Evolutionary conservation across 2,797 vertebrate genomes (phyloP).

Genomic region (Tapera naevia): DNA sequence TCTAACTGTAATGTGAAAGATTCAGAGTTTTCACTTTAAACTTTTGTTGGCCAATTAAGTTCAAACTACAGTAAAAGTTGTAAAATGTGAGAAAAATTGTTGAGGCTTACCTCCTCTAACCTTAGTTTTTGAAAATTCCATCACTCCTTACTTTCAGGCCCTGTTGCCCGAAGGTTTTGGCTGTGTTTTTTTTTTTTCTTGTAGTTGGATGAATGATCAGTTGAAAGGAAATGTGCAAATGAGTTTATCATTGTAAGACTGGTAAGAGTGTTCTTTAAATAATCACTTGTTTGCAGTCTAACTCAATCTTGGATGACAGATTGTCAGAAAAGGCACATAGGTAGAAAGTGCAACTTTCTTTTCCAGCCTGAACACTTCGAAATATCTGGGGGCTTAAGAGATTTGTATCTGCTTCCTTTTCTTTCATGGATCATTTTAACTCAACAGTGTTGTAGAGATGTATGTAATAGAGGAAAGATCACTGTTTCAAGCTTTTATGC

Average conservation of each 20-base stretch:
- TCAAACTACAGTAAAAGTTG: slow-evolving; percentile 1
- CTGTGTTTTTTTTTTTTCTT: not conserved
- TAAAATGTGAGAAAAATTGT: slow-evolving; percentile 13
- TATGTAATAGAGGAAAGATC: not conserved
- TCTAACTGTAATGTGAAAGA: not conserved
- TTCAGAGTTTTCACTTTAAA: slow-evolving; percentile 23
- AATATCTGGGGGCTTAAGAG: not conserved
- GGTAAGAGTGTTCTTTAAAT: not conserved
- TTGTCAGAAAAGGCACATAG: not conserved
- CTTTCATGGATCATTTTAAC: not conserved
- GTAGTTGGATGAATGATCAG: not conserved
- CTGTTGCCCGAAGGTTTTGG: not conserved
- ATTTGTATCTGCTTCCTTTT: not conserved
- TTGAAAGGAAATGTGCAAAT: not conserved
- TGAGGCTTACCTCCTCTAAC: not conserved
- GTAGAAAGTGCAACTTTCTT: not conserved
- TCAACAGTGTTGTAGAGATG: not conserved
- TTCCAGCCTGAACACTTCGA: not conserved
- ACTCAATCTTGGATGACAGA: not conserved
- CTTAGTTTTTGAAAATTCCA: slow-evolving; percentile 27
- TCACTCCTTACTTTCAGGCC: slow-evolving; percentile 9
- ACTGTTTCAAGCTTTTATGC: not conserved
- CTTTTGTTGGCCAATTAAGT: not conserved
- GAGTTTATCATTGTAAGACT: not conserved
- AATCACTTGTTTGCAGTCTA: not conserved